A percentile compares a stretch with the other conserved stretches of the same genome.
Conservation (phyloP, 1,140 invertebrate genomes). For the Temnothorax nylanderi region DNA sequence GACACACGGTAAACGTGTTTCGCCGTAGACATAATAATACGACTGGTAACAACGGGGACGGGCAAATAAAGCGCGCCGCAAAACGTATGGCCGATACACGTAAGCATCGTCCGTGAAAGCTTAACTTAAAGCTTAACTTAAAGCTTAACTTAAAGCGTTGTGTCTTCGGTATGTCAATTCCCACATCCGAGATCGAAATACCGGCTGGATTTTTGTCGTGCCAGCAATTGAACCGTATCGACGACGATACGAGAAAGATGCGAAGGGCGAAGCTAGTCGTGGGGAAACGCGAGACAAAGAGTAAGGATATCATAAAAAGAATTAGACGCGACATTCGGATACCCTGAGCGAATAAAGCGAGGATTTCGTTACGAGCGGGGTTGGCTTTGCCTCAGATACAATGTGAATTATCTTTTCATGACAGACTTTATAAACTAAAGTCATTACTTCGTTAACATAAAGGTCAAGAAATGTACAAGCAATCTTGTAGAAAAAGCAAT, state of each 20-base stretch:
- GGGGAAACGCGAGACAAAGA: not conserved
- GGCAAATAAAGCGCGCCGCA: slow-evolving; percentile 73
- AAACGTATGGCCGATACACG: slow-evolving; percentile 78
- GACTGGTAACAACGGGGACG: slow-evolving; percentile 73
- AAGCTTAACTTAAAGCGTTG: slow-evolving; percentile 73
- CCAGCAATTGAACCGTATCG: slow-evolving; percentile 66
- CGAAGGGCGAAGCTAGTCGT: not conserved
- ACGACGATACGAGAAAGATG: not conserved
- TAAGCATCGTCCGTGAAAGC: slow-evolving; percentile 65
- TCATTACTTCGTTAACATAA: not conserved
- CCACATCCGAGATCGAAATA: slow-evolving; percentile 80
- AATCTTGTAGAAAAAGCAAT: not conserved
- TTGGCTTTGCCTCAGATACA: not conserved
- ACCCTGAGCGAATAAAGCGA: not conserved
- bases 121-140: slow-evolving; percentile 63
- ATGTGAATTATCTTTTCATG: not conserved
- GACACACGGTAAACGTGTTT: slow-evolving; percentile 28
- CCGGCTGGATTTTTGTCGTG: slow-evolving; percentile 79
- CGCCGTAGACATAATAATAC: slow-evolving; percentile 83
- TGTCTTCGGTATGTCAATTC: slow-evolving; percentile 65
- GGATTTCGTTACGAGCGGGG: not conserved
- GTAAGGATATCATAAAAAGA: not conserved
- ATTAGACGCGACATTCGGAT: not conserved
- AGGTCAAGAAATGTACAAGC: not conserved
- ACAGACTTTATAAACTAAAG: not conserved